Percentiles rank a stretch among this genome's conserved stretches.
phyloP scores from a whole-genome alignment of 92 coral and sea anemone species.

The Meandrina meandrites region DNA sequence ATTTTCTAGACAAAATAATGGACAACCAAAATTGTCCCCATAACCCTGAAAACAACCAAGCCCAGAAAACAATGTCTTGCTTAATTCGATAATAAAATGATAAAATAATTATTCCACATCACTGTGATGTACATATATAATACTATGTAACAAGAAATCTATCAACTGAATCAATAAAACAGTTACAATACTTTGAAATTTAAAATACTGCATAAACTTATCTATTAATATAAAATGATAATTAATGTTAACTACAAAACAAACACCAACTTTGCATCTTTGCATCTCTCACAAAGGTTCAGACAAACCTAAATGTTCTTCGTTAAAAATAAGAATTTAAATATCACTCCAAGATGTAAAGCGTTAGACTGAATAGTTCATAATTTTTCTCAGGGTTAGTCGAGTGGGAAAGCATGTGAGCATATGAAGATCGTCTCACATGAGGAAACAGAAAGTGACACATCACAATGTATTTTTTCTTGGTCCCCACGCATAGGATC shows the following conservation, averaged over 20 bases:
- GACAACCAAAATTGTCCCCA: not conserved
- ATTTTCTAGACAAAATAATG: not conserved
- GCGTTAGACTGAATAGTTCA: not conserved
- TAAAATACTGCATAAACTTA: not conserved
- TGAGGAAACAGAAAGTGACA: too few species aligned
- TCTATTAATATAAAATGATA: not conserved
- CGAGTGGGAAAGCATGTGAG: too few species aligned
- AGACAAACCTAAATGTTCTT: not conserved
- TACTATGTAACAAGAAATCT: not conserved
- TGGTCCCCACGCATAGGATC: too few species aligned
- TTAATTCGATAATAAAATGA: not conserved
- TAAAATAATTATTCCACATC: not conserved
- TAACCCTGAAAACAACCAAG: not conserved
- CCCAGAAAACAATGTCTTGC: not conserved
- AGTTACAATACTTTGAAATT: not conserved
- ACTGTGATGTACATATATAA: not conserved
- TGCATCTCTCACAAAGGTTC: too few species aligned
- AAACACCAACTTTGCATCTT: too few species aligned
- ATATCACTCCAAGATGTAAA: not conserved
- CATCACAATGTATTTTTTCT: too few species aligned
- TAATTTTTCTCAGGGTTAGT: too few species aligned
- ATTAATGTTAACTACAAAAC: not conserved
- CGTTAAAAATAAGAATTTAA: not conserved
- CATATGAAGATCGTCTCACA: too few species aligned
- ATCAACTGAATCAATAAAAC: slow-evolving; percentile 3